Evolutionary conservation across 2,797 vertebrate species (phyloP), one percentile per base, ranked within the genome.

Genomic region (Pyrocephalus nanus): DNA sequence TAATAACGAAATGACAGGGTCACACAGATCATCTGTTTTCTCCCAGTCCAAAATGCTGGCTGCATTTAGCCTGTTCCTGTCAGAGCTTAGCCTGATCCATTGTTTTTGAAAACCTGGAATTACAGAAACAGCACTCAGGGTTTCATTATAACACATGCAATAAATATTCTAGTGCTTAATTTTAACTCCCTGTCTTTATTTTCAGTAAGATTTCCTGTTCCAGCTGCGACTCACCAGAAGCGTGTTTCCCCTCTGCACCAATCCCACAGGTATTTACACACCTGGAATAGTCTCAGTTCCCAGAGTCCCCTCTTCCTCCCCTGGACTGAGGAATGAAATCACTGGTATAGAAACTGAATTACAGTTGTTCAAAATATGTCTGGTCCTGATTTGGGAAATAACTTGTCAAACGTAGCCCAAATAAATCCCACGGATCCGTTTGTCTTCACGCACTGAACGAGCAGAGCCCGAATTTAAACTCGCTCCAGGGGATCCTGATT

Each of bases 1-100:
- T 51, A 66, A 26, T 51, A 69, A 67, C 17, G 43, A 29, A 69
- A 65, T 26, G 70, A 15, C 34, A 81, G n/a, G 7, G 7, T 57
- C 66, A 82, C 55, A 36, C 8, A 69, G 51, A 66, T 42, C 20
- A 34, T 2, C 26, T 66, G 10, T 14, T 45, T 47, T 27, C 20
- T 19, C 16, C 16, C 50, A 23, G 5, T 45, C 13, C 16, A 0
- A 8, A 66, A 34, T 0, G 0, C 38, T 26, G 43, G 65, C 32
- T n/a, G 42, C 67, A 42, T 55, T 62, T 60, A 82, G 58, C 27
- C 38, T 32, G 3, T n/a, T 90, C 88, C 71, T 55, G 66, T 47
- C 47, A 48, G 19, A 73, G 38, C 32, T 38, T 57, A 38, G 62
- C 21, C 72, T 54, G 14, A 36, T 7, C 32, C 58, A 8, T 8